These are phyloP conservation scores for Myxocyprinus asiaticus DNA, from an alignment of 2,113 vertebrate genomes.

Conservation along the genomic window DNA sequence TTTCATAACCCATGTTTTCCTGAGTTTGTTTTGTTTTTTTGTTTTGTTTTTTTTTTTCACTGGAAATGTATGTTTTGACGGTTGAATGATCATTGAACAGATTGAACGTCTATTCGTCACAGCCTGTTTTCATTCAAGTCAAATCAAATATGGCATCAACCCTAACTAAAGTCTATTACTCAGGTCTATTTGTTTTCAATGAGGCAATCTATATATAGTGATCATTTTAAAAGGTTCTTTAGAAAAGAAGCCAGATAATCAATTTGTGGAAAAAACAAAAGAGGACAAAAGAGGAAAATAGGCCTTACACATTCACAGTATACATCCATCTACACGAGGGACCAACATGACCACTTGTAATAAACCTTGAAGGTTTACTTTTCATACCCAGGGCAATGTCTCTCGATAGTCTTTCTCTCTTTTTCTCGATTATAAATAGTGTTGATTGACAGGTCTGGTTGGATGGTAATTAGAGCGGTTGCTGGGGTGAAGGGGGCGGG, in stretches of 20 bases:
- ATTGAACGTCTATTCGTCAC: too few species aligned
- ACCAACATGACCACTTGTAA: slow-evolving; percentile 1
- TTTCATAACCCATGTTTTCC: background rate
- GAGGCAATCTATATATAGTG: background rate
- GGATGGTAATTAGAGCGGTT: slow-evolving; percentile 57
- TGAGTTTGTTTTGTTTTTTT: too few species aligned
- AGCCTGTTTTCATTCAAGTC: background rate
- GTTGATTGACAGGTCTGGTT: slow-evolving; percentile 53
- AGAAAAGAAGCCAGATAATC: slow-evolving; percentile 5
- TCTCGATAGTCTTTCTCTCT: background rate
- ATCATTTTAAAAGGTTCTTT: background rate
- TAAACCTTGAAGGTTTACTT: slow-evolving; percentile 2
- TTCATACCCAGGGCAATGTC: slow-evolving; percentile 8
- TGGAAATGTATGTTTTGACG: too few species aligned
- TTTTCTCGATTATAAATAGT: slow-evolving; percentile 52
- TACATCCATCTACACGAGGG: background rate
- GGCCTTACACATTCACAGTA: background rate
- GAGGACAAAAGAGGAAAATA: slow-evolving; percentile 9
- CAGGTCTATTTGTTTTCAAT: background rate
- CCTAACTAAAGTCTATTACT: background rate
- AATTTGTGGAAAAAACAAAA: slow-evolving; percentile 6
- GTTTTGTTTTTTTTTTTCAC: too few species aligned
- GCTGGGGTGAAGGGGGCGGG: slow-evolving; percentile 53
- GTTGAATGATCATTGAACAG: too few species aligned
- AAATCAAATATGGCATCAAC: background rate